Percentiles rank a stretch among this genome's conserved stretches.
Evolutionary conservation across 2,797 vertebrate genomes (phyloP).

Genomic region (Ambastaia sidthimunki): DNA sequence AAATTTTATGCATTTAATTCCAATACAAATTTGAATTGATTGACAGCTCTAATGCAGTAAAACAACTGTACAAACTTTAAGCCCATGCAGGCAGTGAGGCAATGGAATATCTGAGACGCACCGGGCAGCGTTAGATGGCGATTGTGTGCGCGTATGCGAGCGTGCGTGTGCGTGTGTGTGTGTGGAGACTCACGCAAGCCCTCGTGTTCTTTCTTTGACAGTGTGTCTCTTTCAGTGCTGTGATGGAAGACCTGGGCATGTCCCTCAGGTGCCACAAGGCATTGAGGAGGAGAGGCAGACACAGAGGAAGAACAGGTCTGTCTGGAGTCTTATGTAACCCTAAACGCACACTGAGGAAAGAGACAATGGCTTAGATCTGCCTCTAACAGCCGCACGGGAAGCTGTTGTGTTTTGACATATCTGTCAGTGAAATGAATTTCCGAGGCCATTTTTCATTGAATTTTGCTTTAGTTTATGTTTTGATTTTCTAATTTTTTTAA

Average conservation of each 20-base stretch:
- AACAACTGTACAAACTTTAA: not conserved
- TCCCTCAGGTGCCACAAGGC: conserved; percentile 92
- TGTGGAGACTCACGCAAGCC: conserved; percentile 40
- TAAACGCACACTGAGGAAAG: conserved; percentile 81
- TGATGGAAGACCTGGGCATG: conserved; percentile 93
- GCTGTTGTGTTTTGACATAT: conserved; percentile 32
- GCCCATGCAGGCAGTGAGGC: not conserved
- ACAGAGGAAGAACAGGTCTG: conserved; percentile 79
- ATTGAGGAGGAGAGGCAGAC: conserved; percentile 85
- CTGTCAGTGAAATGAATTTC: conserved; percentile 16
- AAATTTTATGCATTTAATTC: too few relatives aligned
- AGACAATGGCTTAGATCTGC: conserved; percentile 77
- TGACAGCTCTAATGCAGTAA: not conserved
- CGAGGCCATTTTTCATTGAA: not conserved
- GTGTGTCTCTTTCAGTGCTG: conserved; percentile 88
- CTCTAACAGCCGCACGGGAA: conserved; percentile 58
- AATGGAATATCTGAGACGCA: not conserved
- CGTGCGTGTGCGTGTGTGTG: not conserved
- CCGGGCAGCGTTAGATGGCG: not conserved
- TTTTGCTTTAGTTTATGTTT: not conserved
- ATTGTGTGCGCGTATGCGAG: not conserved
- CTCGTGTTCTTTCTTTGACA: conserved; percentile 67
- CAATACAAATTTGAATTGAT: not conserved
- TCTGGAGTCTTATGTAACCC: conserved; percentile 89
- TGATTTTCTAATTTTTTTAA: conserved; percentile 16